Base-by-base conservation (phyloP, 2,113 vertebrate genomes). In the Murina feae region DNA sequence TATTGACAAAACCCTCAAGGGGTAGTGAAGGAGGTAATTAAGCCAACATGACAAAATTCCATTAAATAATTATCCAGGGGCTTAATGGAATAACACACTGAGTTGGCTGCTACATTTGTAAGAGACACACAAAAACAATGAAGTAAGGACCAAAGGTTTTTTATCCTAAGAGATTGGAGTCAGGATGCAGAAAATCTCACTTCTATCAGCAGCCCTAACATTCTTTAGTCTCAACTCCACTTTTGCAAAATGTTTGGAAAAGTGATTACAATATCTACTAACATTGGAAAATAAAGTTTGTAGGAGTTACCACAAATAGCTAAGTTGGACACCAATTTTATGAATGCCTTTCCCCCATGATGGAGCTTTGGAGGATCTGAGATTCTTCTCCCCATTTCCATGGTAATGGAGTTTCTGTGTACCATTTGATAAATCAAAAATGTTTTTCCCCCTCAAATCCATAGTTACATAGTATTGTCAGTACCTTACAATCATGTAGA, bases 11-110 rank as follows among this genome's bases (percentile, higher is more conserved):
- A 81, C 72, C 28, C 25, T 80, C 47, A 91, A 80, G 51, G 17
- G 51, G 21, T n/a, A 72, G 30, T 86, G 13, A 85, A 95, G 66
- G 35, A 76, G 39, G 53, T 66, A 91, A 90, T 96, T 71, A 89
- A 95, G 23, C 7, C 51, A 81, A 89, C 30, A 35, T 84, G 58
- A 42, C 60, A 89, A 74, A 93, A 80, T 89, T 81, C 42, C 37
- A 66, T 49, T 81, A 86, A 92, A 60, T 76, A 80, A 42, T 84
- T 92, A 80, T 80, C 18, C 49, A 53, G 76, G 49, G 28, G 28
- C 58, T 92, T 87, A 74, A 69, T 95, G 60, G 58, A 69, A 39
- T 74, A 42, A 78, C 30, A 25, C 63, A 53, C 9, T 82, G 69
- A 78, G 39, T 78, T 35, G 32, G 12, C 60, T 78, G 44, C 39